Percentiles rank a stretch among this genome's conserved stretches.
Evolutionary conservation across 2,797 vertebrate species (phyloP).

Genomic region (Artibeus lituratus): DNA sequence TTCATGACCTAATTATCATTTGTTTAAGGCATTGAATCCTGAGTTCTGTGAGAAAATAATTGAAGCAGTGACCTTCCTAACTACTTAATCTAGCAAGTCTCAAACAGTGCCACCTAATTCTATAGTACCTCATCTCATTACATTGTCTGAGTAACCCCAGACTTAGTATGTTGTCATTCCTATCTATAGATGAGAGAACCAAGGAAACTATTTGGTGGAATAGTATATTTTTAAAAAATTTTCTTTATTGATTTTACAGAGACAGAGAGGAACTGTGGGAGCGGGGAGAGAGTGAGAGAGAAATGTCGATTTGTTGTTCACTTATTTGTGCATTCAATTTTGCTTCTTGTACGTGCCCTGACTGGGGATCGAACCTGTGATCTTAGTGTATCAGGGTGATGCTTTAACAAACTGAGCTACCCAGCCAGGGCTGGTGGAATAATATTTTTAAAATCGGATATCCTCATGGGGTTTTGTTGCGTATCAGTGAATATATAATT

Average conservation of each 20-base stretch:
- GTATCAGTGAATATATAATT: background rate
- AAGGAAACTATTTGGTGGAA: background rate
- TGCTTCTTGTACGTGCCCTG: too few species aligned
- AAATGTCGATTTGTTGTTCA: too few species aligned
- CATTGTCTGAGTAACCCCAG: background rate
- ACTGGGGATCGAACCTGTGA: too few species aligned
- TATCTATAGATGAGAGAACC: slow-evolving; percentile 24
- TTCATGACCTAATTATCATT: slow-evolving; percentile 11
- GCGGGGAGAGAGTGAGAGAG: too few species aligned
- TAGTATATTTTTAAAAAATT: background rate
- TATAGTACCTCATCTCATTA: background rate
- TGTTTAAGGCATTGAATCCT: background rate
- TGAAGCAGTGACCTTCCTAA: background rate
- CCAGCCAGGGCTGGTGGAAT: background rate
- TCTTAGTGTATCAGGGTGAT: too few species aligned
- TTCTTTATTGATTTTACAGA: too few species aligned
- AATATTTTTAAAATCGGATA: background rate
- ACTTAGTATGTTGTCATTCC: background rate
- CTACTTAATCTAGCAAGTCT: background rate
- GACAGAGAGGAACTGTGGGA: too few species aligned
- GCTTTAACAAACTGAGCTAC: too few species aligned
- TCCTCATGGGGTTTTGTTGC: background rate
- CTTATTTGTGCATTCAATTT: too few species aligned
- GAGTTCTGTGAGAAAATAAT: background rate
- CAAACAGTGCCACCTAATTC: background rate